Conservation (phyloP, 2,113 vertebrate species). For the Tor tambroides region DNA sequence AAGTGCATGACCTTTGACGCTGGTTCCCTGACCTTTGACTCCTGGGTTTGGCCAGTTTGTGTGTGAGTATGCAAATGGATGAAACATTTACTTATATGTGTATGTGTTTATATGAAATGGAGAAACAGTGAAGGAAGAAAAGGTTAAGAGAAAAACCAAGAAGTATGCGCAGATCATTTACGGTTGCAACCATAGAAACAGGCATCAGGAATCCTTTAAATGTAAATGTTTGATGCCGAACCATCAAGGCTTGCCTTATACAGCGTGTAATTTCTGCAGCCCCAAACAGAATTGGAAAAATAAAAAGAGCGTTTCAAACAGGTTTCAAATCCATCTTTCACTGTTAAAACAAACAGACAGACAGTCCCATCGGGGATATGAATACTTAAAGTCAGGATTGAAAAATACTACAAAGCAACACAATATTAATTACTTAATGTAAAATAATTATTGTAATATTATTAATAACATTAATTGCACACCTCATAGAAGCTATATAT, state of each 20-base stretch:
- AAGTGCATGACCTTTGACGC: constrained; percentile 15
- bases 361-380: no score
- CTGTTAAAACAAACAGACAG: not conserved
- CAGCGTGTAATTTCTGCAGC: not conserved
- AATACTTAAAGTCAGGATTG: no score
- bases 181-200: not conserved
- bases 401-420: no score
- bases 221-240: not conserved
- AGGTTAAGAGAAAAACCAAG: not conserved
- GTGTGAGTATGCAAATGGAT: not conserved
- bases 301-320: not conserved
- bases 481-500: no score
- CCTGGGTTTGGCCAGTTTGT: not conserved
- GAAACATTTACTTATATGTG: not conserved
- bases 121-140: not conserved
- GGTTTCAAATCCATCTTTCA: not conserved
- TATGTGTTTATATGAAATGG: not conserved
- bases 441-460: no score
- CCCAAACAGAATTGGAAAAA: not conserved
- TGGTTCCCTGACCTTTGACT: not conserved
- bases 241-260: not conserved
- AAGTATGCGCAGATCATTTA: not conserved
- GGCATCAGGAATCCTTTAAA: not conserved
- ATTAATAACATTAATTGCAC: no score
- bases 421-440: no score